Percentiles rank a stretch among this genome's conserved stretches.
Conservation (phyloP, 2,888 invertebrate species). For the Aradus depressus region DNA sequence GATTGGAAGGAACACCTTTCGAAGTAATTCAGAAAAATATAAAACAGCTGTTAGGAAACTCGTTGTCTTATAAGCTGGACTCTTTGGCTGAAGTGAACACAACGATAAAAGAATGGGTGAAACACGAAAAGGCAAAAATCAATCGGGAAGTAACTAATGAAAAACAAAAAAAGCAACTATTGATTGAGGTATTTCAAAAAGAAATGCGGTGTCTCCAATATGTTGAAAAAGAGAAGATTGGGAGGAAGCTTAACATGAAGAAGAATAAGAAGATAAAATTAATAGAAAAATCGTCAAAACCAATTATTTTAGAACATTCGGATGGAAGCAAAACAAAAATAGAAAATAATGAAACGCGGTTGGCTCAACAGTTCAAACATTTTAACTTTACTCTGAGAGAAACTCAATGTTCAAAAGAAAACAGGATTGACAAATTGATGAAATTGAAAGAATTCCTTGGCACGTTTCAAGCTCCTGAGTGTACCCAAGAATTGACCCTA, state of each 20-base stretch:
- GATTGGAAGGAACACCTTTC: constrained; percentile 2
- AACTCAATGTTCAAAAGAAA: not conserved
- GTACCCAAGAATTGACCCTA: constrained; percentile 3
- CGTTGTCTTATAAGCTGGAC: not conserved
- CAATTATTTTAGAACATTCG: not conserved
- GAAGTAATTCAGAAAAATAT: not conserved
- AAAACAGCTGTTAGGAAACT: not conserved
- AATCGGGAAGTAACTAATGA: not conserved
- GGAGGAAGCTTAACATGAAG: not conserved
- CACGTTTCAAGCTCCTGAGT: constrained; percentile 8
- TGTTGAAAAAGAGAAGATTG: constrained; percentile 4
- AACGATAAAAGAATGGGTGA: constrained; percentile 3
- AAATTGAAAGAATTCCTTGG: constrained; percentile 6
- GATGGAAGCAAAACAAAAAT: constrained; percentile 3
- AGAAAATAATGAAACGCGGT: not conserved
- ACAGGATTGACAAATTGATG: constrained; percentile 8
- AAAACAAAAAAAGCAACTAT: not conserved
- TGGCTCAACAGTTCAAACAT: constrained; percentile 2
- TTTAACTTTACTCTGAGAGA: not conserved
- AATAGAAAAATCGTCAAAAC: not conserved
- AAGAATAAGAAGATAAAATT: not conserved
- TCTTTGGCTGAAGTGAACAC: constrained; percentile 5
- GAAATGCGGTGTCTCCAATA: constrained; percentile 12
- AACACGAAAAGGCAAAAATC: constrained; percentile 12
- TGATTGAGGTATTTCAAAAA: constrained; percentile 12